Percentiles rank a stretch among this genome's conserved stretches.
Evolutionary conservation across 2,797 vertebrate genomes (phyloP).

Genomic region (Amblyopsis hoosieri): DNA sequence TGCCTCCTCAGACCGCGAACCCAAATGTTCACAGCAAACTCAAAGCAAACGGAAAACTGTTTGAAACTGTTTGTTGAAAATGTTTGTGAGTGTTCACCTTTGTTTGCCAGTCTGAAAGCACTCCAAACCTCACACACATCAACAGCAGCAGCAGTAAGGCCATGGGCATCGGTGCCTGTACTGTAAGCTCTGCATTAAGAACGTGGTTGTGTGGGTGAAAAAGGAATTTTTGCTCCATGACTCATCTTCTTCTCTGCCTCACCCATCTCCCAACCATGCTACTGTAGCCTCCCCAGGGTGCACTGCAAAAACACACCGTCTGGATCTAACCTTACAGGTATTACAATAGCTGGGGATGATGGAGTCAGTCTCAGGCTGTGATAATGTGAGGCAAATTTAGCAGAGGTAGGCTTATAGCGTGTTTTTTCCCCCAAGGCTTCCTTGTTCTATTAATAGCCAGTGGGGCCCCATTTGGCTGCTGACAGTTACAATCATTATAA

Average conservation of each 20-base stretch:
- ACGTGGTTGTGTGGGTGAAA: not conserved
- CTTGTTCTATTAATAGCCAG: constrained; percentile 59
- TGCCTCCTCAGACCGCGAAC: too few species aligned
- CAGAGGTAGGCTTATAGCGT: constrained; percentile 55
- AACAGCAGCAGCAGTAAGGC: too few species aligned
- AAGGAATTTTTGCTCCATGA: constrained; percentile 23
- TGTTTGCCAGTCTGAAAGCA: too few species aligned
- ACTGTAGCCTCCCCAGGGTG: constrained; percentile 1
- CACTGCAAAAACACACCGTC: constrained; percentile 7
- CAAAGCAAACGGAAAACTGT: too few species aligned
- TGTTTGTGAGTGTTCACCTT: too few species aligned
- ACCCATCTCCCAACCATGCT: not conserved
- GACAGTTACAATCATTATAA: too few species aligned
- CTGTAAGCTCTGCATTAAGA: not conserved
- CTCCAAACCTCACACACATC: too few species aligned
- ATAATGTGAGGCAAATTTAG: constrained; percentile 40
- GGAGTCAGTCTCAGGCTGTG: constrained; percentile 15
- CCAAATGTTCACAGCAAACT: too few species aligned
- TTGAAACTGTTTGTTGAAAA: too few species aligned
- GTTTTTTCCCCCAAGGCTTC: constrained; percentile 56
- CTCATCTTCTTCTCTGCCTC: constrained; percentile 22
- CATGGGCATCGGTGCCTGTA: not conserved
- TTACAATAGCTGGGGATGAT: not conserved
- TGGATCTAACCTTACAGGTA: constrained; percentile 21
- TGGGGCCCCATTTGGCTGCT: constrained; percentile 9